Evolutionary conservation across 2,113 vertebrate genomes (phyloP), one percentile per base, ranked within the genome.

Genomic region (Clarias macrocephalus): DNA sequence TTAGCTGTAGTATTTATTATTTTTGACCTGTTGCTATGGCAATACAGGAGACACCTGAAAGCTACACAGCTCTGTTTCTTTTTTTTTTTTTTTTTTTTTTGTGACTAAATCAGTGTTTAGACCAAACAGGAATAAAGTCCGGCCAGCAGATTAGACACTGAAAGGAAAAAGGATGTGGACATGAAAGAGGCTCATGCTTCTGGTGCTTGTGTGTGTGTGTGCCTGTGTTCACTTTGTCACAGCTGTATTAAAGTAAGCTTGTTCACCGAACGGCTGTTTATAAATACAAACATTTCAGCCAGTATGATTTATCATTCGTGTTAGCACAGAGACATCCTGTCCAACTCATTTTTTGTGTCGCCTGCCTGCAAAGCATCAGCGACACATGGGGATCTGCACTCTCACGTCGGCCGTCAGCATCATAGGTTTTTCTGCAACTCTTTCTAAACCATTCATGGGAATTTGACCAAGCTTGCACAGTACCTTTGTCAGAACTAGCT

Each of bases 31-130:
- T 81, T 62, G 79, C 79, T 62, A 62, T 62, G 79, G 30, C 3
- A 33, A 81, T 59, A 30, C 16, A 80, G 16, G 54, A 80, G 77
- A 21, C 18, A 80, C 79, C 56, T 80, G 30, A 80, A 80, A 80
- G 42, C 57, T 23, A 18, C 25, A 6, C 48, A 28, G 25, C 56
- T 56, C 52, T 56, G 48, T 52, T 77, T 42, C 6, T 42, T 42
- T 42, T 42, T 42, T 3, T 42, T 42, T 3, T 42, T 42, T 4
- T 42, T 42, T 48, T 48, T 48, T 48, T 63, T 54, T 79, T 56
- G 13, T 10, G 21, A 28, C 9, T 21, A 60, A 80, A 80, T 80
- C 30, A 60, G 21, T 21, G 10, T 19, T 37, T 81, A 15, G 59
- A 62, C 5, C 30, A 37, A 15, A 62, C 79, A 62, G 2, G 56